These are phyloP conservation scores for Hyles euphorbiae DNA, from an alignment of 1,140 invertebrate genomes.

Conservation along the genomic window DNA sequence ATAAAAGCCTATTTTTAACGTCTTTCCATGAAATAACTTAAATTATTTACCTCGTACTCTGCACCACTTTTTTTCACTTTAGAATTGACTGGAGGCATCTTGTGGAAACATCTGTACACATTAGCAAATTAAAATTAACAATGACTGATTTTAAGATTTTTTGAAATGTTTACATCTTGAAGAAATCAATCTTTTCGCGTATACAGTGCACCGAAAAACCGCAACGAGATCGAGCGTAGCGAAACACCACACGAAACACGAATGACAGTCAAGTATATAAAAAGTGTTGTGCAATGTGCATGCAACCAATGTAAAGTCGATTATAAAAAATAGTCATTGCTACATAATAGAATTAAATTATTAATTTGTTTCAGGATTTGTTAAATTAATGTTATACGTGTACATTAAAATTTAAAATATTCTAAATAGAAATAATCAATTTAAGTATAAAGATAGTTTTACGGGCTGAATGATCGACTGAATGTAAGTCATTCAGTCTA, in stretches of 20 bases:
- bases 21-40: conserved; percentile 5
- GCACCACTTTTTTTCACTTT: conserved; percentile 61
- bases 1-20: conserved; percentile 5
- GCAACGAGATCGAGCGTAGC: conserved; percentile 21
- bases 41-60: conserved; percentile 68
- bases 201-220: conserved; percentile 41
- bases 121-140: conserved; percentile 9
- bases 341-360: no score
- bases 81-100: conserved; percentile 66
- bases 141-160: not conserved
- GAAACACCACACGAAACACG: conserved; percentile 4
- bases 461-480: no score
- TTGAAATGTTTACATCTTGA: conserved; percentile 30
- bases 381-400: no score
- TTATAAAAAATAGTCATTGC: no score
- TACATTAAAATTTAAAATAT: no score
- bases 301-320: no score
- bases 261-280: no score
- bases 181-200: conserved; percentile 27
- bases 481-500: no score
- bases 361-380: no score
- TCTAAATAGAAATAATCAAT: no score
- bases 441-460: no score
- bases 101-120: conserved; percentile 15
- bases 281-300: no score